Evolutionary conservation across 2,888 invertebrate species (phyloP), one percentile per base, ranked within the genome.

Genomic region (Pelosia muscerda): DNA sequence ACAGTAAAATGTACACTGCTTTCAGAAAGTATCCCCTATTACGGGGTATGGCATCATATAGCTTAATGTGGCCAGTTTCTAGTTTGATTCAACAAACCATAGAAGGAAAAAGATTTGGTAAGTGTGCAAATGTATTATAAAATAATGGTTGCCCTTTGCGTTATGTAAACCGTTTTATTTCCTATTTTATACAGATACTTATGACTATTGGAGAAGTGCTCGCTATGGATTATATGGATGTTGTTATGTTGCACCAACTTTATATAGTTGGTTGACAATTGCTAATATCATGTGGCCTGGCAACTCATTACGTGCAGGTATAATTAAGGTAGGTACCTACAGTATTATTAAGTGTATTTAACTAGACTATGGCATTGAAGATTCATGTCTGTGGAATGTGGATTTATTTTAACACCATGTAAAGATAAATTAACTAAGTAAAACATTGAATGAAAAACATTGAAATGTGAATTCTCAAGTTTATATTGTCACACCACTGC

Each of bases 201-300:
- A 96, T 85, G 97, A 97, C 83, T 97, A 96, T 96, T 95, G 92
- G 89, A 96, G 97, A 85, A 96, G 96, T 76, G 90, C 96, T 54
- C 95, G 97, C 72, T 98, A 97, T 91, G 96, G 97, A 82, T 83
- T 97, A 64, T 98, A 97, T 88, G 98, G 98, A n/a, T 96, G 97
- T 10, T 95, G 97, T 61, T 97, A 97, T 88, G 97, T 97, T 25
- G 98, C 98, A 1, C 98, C 98, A 15, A 97, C 97, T 6, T 90
- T 98, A 0, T 98, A 97, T 83, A 95, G 96, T 68, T 98, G 98
- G 98, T 93, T 98, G 59, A 96, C 96, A 86, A 89, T 97, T 63
- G 97, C 97, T n/a, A 96, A 96, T 78, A 95, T 95, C 63, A 94
- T 98, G 88, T 97, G 97, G 97, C 98, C 98, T 26, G 96, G 96